Percentiles rank a stretch among this genome's conserved stretches.
Conservation (phyloP, 2,888 invertebrate genomes). For the Drosophila macrothrix region DNA sequence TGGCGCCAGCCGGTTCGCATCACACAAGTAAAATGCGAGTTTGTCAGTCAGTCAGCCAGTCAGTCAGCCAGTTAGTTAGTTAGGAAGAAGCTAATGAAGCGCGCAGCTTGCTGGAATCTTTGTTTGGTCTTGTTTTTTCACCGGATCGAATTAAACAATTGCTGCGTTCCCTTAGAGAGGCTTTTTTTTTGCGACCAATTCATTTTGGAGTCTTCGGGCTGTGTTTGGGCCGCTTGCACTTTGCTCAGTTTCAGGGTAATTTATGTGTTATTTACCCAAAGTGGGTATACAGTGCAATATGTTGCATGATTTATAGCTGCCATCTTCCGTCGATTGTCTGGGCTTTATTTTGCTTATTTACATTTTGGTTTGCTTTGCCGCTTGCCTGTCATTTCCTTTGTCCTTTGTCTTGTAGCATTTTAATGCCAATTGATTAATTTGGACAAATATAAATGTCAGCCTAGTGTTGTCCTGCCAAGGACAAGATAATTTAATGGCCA, state of each 20-base stretch:
- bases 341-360: conserved; percentile 42
- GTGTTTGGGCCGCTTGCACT: conserved; percentile 46
- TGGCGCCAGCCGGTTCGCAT: conserved; percentile 41
- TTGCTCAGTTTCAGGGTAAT: conserved; percentile 73
- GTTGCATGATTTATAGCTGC: conserved; percentile 75
- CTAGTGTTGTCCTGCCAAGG: conserved; percentile 8
- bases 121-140: conserved; percentile 14
- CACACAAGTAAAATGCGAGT: conserved; percentile 7
- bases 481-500: conserved; percentile 52
- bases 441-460: conserved; percentile 69
- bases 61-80: conserved; percentile 2
- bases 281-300: conserved; percentile 62
- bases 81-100: conserved; percentile 62
- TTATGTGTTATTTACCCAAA: conserved; percentile 74
- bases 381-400: conserved; percentile 37
- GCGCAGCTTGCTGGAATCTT: conserved; percentile 35
- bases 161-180: conserved; percentile 22
- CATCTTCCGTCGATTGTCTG: conserved; percentile 61
- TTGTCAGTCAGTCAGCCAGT: conserved; percentile 11
- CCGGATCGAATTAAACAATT: conserved; percentile 55
- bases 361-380: conserved; percentile 44
- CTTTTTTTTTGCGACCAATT: conserved; percentile 43
- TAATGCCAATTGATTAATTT: conserved; percentile 74
- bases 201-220: conserved; percentile 14
- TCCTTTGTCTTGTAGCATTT: conserved; percentile 48